phyloP scores from a whole-genome alignment of 2,797 vertebrate species.

The Catharus ustulatus region DNA sequence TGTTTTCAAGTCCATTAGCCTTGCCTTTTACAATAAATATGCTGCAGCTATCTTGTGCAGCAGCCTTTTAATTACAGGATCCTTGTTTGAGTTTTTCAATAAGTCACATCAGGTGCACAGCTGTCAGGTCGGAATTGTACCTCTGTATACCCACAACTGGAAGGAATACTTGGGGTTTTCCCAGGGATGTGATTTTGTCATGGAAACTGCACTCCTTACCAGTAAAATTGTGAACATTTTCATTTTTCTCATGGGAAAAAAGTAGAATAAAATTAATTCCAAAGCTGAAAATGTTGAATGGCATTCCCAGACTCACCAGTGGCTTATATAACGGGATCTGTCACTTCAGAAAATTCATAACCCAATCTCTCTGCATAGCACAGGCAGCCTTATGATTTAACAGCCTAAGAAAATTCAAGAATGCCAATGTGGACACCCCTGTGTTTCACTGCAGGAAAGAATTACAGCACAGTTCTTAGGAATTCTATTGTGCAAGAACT shows the following conservation, averaged over 20 bases:
- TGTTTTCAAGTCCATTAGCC: background rate
- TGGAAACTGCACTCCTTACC: conserved; percentile 3
- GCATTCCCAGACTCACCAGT: conserved; percentile 21
- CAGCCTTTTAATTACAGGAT: background rate
- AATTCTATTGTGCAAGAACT: conserved; percentile 46
- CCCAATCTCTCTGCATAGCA: conserved; percentile 11
- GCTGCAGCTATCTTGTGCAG: background rate
- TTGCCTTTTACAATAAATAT: background rate
- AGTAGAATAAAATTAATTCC: conserved; percentile 47
- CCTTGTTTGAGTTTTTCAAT: background rate
- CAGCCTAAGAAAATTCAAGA: conserved; percentile 48
- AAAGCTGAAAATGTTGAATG: conserved; percentile 41
- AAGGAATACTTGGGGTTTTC: conserved; percentile 28
- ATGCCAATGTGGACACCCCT: conserved; percentile 50
- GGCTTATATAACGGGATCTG: background rate
- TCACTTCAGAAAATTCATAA: conserved; percentile 41
- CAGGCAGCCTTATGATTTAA: conserved; percentile 59
- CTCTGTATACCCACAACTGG: background rate
- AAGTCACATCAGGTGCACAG: background rate
- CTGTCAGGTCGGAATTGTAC: background rate
- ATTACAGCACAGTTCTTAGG: conserved; percentile 43
- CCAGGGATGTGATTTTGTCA: conserved; percentile 35
- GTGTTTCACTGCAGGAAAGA: conserved; percentile 61
- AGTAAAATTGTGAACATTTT: conserved; percentile 11
- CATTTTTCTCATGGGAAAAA: conserved; percentile 4